Percentiles rank a stretch among this genome's conserved stretches.
These are phyloP conservation scores for Troglohyphantes excavatus DNA, from an alignment of 2,888 invertebrate genomes.

Conservation along the genomic window DNA sequence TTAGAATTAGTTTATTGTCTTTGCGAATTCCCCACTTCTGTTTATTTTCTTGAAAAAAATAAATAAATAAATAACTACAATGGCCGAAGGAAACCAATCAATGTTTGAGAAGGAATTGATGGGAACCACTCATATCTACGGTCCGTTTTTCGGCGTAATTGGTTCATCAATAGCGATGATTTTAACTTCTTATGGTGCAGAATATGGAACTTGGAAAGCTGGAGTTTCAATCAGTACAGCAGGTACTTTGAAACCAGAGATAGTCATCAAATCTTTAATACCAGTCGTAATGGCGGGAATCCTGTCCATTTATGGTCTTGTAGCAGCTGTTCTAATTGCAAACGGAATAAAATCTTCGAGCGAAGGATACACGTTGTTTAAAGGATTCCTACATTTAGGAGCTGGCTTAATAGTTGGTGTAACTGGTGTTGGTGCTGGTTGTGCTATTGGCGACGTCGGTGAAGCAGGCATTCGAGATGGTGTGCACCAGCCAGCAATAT, in stretches of 20 bases:
- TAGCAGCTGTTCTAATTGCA: slow-evolving; percentile 98
- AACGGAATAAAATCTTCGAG: slow-evolving; percentile 88
- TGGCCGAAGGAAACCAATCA: background rate
- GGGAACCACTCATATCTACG: slow-evolving; percentile 87
- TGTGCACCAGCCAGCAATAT: slow-evolving; percentile 99
- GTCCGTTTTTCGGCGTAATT: slow-evolving; percentile 99
- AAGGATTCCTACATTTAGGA: slow-evolving; percentile 98
- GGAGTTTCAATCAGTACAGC: slow-evolving; percentile 99
- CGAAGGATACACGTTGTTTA: slow-evolving; percentile 84
- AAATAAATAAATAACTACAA: background rate
- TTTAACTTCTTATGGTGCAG: slow-evolving; percentile 99
- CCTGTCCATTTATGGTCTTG: slow-evolving; percentile 99
- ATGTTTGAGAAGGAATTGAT: background rate
- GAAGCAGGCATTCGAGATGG: slow-evolving; percentile 99
- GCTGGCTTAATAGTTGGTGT: slow-evolving; percentile 98
- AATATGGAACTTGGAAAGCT: slow-evolving; percentile 99
- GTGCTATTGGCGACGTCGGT: slow-evolving; percentile 99
- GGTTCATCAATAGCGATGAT: slow-evolving; percentile 99
- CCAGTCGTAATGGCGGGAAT: slow-evolving; percentile 99
- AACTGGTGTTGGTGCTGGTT: slow-evolving; percentile 98
- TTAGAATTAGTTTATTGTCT: no score
- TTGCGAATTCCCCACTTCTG: no score
- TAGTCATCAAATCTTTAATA: slow-evolving; percentile 99
- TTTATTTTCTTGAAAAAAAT: no score
- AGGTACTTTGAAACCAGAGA: slow-evolving; percentile 99